Evolutionary conservation across 1,140 invertebrate species (phyloP), one percentile per base, ranked within the genome.

Genomic region (Lethrus apterus): DNA sequence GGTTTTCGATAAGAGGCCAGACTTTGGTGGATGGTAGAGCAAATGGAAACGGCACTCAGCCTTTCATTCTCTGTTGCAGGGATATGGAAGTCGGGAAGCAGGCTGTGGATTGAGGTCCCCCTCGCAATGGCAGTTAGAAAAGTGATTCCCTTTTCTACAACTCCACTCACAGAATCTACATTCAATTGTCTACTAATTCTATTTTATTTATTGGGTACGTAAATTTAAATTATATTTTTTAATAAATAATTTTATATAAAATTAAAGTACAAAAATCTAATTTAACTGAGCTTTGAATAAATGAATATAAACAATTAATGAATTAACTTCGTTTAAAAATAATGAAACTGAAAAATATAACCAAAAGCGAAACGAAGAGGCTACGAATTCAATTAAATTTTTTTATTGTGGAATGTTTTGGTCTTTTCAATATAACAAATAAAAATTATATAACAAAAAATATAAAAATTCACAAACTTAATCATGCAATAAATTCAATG

Each of bases 21-120:
- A 20, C 23, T 36, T 36, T 36, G 34, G 5, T 20, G 15, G 34
- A 20, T 18, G 11, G 34, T 20, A 38, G 10, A 38, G 38, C 29
- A 14, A 29, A 26, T 10, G 38, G 14, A 41, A 41, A 26, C 13
- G 7, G 38, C 38, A 26, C 38, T 41, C 38, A 41, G 23, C 7
- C 21, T 15, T 41, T 41, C 24, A 26, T 41, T 59, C 43, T 58
- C 49, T 58, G 48, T 61, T 61, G 32, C 54, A 61, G 59, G 52
- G 43, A 51, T 50, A 58, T 59, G 57, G 54, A 49, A 55, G 46
- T 54, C 47, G 44, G 42, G 52, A 49, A 50, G 48, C 51, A 48
- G 43, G 55, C 38, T 52, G 57, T 59, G 50, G 57, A 59, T 58
- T 61, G 56, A 61, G 52, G 36, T n/a, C 19, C 45, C 44, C 45